A percentile compares a stretch with the other conserved stretches of the same genome.
Conservation (phyloP, 2,113 vertebrate species). For the Heterocephalus glaber region DNA sequence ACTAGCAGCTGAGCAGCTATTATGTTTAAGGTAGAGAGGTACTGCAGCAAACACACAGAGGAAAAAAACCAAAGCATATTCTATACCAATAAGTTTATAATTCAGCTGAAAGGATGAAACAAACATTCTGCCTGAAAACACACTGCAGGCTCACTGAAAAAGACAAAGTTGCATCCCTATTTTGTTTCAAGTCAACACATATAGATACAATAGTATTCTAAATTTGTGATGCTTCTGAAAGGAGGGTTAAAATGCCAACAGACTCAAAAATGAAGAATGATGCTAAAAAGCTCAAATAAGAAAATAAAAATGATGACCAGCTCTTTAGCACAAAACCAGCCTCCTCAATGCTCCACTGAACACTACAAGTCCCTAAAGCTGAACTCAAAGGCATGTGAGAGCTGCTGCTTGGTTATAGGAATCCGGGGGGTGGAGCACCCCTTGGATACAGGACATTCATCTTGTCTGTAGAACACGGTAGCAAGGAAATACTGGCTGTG, state of each 20-base stretch:
- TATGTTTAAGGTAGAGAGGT: neutral
- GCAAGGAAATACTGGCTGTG: conserved; percentile 44
- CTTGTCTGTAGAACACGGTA: conserved; percentile 49
- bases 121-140: conserved; percentile 57
- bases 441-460: conserved; percentile 53
- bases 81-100: conserved; percentile 2
- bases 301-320: neutral
- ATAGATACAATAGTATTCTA: neutral
- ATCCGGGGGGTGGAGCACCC: neutral
- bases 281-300: conserved; percentile 44
- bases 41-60: conserved; percentile 4
- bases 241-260: conserved; percentile 30
- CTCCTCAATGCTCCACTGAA: conserved; percentile 40
- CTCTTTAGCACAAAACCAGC: conserved; percentile 52
- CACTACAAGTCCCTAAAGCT: conserved; percentile 65
- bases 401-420: conserved; percentile 62
- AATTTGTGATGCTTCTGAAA: neutral
- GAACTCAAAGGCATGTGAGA: conserved; percentile 68
- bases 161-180: neutral
- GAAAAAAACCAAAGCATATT: conserved; percentile 29
- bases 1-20: neutral
- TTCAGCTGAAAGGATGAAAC: neutral
- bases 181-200: conserved; percentile 38
- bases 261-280: conserved; percentile 53
- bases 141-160: neutral